Evolutionary conservation across 2,113 vertebrate species (phyloP).

Genomic region (Callaeas wilsoni): DNA sequence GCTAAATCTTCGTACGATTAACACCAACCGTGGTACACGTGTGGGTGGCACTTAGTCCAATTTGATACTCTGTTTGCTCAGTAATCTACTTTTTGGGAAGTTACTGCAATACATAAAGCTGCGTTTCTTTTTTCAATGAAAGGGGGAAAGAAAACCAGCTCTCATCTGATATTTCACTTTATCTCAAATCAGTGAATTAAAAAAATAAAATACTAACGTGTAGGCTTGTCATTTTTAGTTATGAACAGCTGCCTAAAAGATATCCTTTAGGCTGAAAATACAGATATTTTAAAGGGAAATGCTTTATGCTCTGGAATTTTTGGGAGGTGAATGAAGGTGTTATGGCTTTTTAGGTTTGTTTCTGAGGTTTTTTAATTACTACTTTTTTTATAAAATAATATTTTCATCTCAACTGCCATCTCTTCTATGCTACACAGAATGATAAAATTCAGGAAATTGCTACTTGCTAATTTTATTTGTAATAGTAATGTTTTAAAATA

Average conservation of each 20-base stretch:
- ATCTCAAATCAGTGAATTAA: not conserved
- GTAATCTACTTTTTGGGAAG: not conserved
- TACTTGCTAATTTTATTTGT: not conserved
- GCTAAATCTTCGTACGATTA: not conserved
- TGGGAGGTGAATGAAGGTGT: fast-evolving
- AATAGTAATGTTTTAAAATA: not conserved
- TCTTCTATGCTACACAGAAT: not conserved
- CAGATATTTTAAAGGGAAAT: not conserved
- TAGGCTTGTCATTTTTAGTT: not conserved
- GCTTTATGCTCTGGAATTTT: not conserved
- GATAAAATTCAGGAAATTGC: not conserved
- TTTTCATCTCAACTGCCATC: not conserved
- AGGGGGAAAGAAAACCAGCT: not conserved
- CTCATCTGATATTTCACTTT: not conserved
- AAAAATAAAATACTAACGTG: not conserved
- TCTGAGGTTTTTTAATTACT: not conserved
- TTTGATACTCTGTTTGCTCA: not conserved
- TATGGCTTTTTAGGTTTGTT: not conserved
- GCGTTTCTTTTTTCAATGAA: not conserved
- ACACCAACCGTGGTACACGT: not conserved
- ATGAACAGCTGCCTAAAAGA: not conserved
- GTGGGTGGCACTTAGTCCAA: not conserved
- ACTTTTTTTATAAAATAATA: not conserved
- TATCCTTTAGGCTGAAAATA: not conserved
- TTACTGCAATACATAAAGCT: not conserved